A percentile compares a stretch with the other conserved stretches of the same genome.
phyloP scores from a whole-genome alignment of 2,888 invertebrate genomes.

The Lepidonotus clava region DNA sequence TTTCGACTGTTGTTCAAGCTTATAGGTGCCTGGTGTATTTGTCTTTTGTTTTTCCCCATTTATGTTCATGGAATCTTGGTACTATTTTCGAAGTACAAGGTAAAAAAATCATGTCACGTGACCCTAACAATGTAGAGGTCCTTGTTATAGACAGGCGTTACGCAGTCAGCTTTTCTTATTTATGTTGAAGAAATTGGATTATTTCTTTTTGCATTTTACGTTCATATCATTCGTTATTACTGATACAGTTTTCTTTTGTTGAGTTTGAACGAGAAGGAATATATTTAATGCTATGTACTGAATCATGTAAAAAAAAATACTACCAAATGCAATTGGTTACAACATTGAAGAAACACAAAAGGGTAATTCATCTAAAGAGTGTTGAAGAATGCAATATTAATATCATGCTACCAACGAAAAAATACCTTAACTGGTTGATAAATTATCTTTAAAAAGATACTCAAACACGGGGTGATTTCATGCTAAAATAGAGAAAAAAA shows the following conservation, averaged over 20 bases:
- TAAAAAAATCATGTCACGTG: constrained; percentile 36
- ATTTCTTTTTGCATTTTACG: constrained; percentile 45
- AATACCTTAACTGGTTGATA: neutral
- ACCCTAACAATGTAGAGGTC: constrained; percentile 42
- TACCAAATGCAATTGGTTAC: constrained; percentile 13
- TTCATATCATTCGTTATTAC: constrained; percentile 50
- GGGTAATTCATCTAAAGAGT: neutral
- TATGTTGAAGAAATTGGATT: constrained; percentile 38
- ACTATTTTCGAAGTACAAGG: constrained; percentile 54
- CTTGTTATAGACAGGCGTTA: constrained; percentile 1
- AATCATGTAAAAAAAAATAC: neutral
- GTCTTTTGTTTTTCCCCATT: constrained; percentile 41
- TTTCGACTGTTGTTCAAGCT: constrained; percentile 47
- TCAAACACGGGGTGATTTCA: constrained; percentile 10
- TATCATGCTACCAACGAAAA: neutral
- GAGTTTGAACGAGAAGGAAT: neutral
- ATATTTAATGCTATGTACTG: neutral
- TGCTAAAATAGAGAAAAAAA: neutral
- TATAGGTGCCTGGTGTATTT: constrained; percentile 52
- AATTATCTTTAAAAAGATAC: constrained; percentile 16
- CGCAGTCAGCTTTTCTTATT: constrained; percentile 38
- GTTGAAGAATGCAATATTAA: neutral
- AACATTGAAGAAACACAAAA: neutral
- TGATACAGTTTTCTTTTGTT: constrained; percentile 44
- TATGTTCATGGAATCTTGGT: constrained; percentile 52